These are phyloP conservation scores for Scaptomyza montana DNA, from an alignment of 1,140 invertebrate species.

Conservation along the genomic window DNA sequence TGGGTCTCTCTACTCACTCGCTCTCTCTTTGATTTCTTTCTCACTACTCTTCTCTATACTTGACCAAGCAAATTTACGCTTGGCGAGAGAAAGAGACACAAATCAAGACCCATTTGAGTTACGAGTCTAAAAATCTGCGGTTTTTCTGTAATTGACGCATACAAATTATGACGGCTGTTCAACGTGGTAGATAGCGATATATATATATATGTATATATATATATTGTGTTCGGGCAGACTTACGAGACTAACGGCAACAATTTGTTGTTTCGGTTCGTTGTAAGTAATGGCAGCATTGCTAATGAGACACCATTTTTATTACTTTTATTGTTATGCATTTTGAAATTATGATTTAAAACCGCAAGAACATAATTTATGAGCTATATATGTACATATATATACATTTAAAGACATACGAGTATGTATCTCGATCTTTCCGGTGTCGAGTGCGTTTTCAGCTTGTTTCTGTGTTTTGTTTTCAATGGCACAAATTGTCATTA, in stretches of 20 bases:
- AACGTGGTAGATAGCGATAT: no score
- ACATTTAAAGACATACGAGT: neutral
- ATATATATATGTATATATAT: no score
- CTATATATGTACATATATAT: neutral
- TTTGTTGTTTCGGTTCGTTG: slow-evolving; percentile 20
- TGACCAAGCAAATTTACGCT: slow-evolving; percentile 51
- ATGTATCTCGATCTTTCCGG: slow-evolving; percentile 40
- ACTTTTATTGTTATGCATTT: slow-evolving; percentile 56
- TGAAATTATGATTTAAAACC: slow-evolving; percentile 68
- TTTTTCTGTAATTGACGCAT: slow-evolving; percentile 51
- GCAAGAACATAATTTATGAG: slow-evolving; percentile 59
- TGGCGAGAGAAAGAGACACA: slow-evolving; percentile 7
- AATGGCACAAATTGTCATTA: slow-evolving; percentile 80
- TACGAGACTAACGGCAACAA: slow-evolving; percentile 25
- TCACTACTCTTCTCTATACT: no score
- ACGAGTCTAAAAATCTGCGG: slow-evolving; percentile 13
- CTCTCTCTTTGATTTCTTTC: neutral
- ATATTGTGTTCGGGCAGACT: neutral
- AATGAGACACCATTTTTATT: slow-evolving; percentile 55
- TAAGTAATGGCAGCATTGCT: slow-evolving; percentile 39
- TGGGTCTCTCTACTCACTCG: slow-evolving; percentile 23
- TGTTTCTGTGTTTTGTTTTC: slow-evolving; percentile 54
- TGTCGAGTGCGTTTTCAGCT: slow-evolving; percentile 28
- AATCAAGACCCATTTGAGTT: neutral
- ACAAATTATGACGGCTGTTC: slow-evolving; percentile 38